These are phyloP conservation scores for Zootermopsis nevadensis DNA, from an alignment of 2,888 invertebrate species.

Conservation along the genomic window DNA sequence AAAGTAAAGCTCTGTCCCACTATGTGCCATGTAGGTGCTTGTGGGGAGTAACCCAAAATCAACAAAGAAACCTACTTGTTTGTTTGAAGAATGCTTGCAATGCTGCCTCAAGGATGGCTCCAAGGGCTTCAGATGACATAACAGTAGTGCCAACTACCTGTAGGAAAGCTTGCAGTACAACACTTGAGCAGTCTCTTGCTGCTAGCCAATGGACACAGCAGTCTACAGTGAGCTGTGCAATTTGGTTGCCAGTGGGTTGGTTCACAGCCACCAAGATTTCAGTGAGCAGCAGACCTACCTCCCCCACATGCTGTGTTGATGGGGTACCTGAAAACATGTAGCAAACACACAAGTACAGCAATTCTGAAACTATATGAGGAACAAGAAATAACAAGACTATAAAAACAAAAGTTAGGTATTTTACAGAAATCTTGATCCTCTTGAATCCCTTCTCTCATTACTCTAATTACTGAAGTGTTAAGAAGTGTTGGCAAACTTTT, in stretches of 20 bases:
- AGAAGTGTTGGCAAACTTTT: no score
- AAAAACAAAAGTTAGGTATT: no score
- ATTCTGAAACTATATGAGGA: no score
- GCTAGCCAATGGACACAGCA: constrained; percentile 64
- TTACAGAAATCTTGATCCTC: no score
- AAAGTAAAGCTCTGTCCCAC: no score
- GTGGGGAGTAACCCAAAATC: no score
- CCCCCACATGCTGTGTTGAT: constrained; percentile 62
- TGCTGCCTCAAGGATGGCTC: constrained; percentile 67
- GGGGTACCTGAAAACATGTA: constrained; percentile 59
- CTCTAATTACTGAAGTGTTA: no score
- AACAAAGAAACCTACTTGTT: constrained; percentile 63
- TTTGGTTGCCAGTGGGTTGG: constrained; percentile 60
- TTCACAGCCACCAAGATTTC: constrained; percentile 66
- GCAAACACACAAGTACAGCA: no score
- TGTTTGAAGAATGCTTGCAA: constrained; percentile 68
- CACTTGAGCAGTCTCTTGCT: constrained; percentile 64
- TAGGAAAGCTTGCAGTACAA: constrained; percentile 65
- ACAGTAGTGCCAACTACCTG: constrained; percentile 64
- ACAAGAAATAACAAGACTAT: no score
- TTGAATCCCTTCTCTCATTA: no score
- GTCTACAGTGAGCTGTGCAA: constrained; percentile 59
- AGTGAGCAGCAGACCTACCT: constrained; percentile 65
- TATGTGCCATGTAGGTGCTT: no score
- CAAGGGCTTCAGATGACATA: constrained; percentile 64